Evolutionary conservation across 2,888 invertebrate species (phyloP).

Genomic region (Stenotaenia linearis): DNA sequence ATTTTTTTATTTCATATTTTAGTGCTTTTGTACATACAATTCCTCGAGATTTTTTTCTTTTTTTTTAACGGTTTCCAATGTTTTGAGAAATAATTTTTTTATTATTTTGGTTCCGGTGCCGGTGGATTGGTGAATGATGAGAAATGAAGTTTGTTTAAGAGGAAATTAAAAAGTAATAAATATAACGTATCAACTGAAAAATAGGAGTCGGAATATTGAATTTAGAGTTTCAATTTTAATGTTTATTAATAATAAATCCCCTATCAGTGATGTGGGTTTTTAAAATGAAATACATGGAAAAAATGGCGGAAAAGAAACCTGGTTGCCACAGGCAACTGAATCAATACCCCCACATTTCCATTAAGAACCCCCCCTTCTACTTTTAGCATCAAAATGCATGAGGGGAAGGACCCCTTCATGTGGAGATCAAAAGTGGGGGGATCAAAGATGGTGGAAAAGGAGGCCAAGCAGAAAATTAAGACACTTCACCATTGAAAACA

Average conservation of each 20-base stretch:
- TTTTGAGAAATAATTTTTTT: neutral
- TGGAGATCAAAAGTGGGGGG: slow-evolving; percentile 17
- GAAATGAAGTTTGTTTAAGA: neutral
- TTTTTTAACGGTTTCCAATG: neutral
- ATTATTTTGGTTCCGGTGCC: no score
- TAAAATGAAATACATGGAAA: neutral
- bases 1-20: neutral
- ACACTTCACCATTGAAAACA: slow-evolving; percentile 19
- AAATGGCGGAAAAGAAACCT: neutral
- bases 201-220: no score
- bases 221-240: neutral
- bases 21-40: neutral
- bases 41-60: neutral
- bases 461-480: slow-evolving; percentile 10
- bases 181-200: neutral
- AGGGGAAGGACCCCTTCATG: slow-evolving; percentile 9
- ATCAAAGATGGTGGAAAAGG: slow-evolving; percentile 6
- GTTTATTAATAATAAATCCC: neutral
- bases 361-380: neutral
- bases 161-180: neutral
- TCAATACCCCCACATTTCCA: slow-evolving; percentile 14
- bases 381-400: slow-evolving; percentile 17
- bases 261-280: neutral
- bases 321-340: neutral
- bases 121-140: neutral